Evolutionary conservation across 2,797 vertebrate species (phyloP).

Genomic region (Acrossocheilus fasciatus): DNA sequence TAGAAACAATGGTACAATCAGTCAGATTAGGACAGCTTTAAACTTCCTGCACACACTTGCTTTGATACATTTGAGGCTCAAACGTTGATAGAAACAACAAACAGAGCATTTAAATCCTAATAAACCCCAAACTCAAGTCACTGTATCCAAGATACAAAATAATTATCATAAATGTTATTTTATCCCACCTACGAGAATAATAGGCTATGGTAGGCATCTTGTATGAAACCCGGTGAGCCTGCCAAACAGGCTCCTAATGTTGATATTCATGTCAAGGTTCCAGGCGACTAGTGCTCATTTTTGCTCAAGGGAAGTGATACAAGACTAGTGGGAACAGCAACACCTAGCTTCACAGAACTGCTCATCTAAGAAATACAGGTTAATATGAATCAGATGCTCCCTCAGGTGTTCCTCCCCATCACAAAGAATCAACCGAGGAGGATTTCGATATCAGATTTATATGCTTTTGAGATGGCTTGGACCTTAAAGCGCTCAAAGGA

Average conservation of each 20-base stretch:
- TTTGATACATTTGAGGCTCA: background rate
- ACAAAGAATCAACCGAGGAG: constrained; percentile 41
- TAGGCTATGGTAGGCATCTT: constrained; percentile 29
- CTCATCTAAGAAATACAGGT: background rate
- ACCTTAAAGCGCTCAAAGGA: constrained; percentile 23
- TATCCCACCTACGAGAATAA: constrained; percentile 40
- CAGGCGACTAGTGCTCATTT: constrained; percentile 22
- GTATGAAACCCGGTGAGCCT: constrained; percentile 44
- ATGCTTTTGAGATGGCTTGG: constrained; percentile 26
- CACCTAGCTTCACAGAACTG: background rate
- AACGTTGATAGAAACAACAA: background rate
- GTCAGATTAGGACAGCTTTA: constrained; percentile 6
- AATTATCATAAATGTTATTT: constrained; percentile 53
- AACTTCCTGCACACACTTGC: constrained; percentile 9
- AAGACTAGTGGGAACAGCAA: constrained; percentile 39
- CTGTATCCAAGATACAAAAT: constrained; percentile 53
- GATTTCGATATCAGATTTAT: constrained; percentile 51
- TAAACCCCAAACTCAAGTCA: constrained; percentile 35
- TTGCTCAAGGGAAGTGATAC: constrained; percentile 34
- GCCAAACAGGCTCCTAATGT: constrained; percentile 51
- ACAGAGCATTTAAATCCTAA: constrained; percentile 19
- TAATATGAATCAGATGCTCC: constrained; percentile 38
- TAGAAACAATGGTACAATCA: background rate
- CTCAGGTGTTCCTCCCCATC: constrained; percentile 24
- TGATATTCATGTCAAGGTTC: constrained; percentile 51